Base-by-base conservation (phyloP, 2,888 invertebrate species). In the Brachyptera risi region DNA sequence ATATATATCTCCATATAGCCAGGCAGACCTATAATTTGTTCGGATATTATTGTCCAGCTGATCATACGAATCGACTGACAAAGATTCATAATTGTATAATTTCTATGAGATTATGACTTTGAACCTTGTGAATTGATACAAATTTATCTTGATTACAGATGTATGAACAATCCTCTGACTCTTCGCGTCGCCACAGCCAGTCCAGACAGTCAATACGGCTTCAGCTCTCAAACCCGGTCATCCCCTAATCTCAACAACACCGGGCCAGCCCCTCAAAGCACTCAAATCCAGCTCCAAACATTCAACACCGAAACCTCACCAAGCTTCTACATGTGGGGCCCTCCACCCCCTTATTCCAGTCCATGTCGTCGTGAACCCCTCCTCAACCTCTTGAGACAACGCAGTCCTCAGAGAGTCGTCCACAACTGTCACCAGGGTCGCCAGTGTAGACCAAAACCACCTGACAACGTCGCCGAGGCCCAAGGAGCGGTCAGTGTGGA, bases 201-300 rank as follows among this genome's bases (percentile, higher is more conserved):
- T 58, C 89, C 90, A 0, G 91, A 92, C 72, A 90, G 90, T 56
- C 90, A 90, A 66, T 91, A 91, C 73, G 92, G 92, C 0, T 77
- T 77, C 65, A 74, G 74, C 59, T 58, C 56, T 23, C 64, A 59
- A 9, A 57, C 60, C 38, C 54, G 49, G 4, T 49, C 11, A 4
- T 50, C 50, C 9, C 50, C 50, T 11, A n/a, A n/a, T n/a, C n/a
- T n/a, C n/a, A n/a, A n/a, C n/a, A 26, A 19, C 49, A 27, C 49
- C 75, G 51, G 65, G 71, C 0, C 71, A 73, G 1, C 72, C 73
- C 2, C 73, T 73, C 1, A 66, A 26, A n/a, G n/a, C n/a, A n/a
- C n/a, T n/a, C n/a, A n/a, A 21, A 37, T 23, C 26, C 27, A 38
- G 40, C 24, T 60, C 35, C 40, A 38, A 38, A n/a, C 40, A 3